Evolutionary conservation across 2,888 invertebrate genomes (phyloP), one percentile per base, ranked within the genome.

Genomic region (Acleris cristana): DNA sequence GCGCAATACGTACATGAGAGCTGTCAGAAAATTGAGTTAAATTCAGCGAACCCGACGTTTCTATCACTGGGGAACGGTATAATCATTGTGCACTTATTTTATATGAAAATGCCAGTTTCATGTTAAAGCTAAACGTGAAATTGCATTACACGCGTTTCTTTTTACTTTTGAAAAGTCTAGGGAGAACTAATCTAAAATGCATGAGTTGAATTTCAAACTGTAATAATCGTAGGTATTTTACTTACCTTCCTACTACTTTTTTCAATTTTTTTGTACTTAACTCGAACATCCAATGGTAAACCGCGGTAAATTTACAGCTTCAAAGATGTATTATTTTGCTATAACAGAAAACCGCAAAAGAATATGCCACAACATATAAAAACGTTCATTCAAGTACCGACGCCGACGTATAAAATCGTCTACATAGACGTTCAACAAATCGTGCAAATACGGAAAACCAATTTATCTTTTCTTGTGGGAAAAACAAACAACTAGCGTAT

Each of bases 371-470:
- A 58, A 49, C 48, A 49, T 58, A 58, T 60, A 49, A 34, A 60
- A 60, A 19, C 51, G 34, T 16, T 60, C 59, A 34, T 51, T 60
- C 51, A 51, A 60, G 59, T 55, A 59, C 49, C 48, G 59, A 58
- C 57, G 34, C 44, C 58, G 55, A 63, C 58, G 61, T 61, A 53
- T 30, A 61, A 53, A 26, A 49, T 44, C 26, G 14, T 57, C 58
- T 23, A 60, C 45, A 18, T 57, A 60, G 69, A 69, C 70, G 61
- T 53, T 34, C 30, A 58, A 69, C 69, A 65, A 69, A 70, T 70
- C 34, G 61, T 44, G 48, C 26, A 60, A 53, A 64, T 69, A 48
- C 48, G 23, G 18, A 45, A 48, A 7, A 48, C 58, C 45, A 58
- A 30, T 14, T 58, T 58, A 58, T 48, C 1, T 58, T n/a, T 18